These are phyloP conservation scores for Amphiprion ocellaris DNA, from an alignment of 2,113 vertebrate species.

Conservation along the genomic window DNA sequence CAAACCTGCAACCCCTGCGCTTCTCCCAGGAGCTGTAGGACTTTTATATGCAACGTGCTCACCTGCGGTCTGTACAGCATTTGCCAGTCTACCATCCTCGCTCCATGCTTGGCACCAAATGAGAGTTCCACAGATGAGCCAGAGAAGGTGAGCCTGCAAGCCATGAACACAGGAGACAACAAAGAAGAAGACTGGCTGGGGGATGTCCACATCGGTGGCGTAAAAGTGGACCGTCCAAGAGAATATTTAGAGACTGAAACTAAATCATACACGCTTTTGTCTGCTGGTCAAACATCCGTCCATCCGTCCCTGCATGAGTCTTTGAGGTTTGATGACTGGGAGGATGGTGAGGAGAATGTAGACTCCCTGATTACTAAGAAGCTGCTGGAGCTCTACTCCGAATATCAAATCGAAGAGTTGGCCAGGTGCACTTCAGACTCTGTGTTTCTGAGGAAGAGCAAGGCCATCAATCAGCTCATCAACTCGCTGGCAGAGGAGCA, in stretches of 20 bases:
- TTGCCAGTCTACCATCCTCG: constrained; percentile 69
- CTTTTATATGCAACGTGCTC: constrained; percentile 74
- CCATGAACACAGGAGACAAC: constrained; percentile 44
- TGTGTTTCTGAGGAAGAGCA: constrained; percentile 93
- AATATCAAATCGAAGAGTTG: constrained; percentile 96
- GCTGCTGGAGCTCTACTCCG: constrained; percentile 95
- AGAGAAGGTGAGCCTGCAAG: constrained; percentile 64
- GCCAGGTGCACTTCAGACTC: constrained; percentile 96
- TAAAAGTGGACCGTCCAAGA: constrained; percentile 69
- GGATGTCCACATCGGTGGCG: constrained; percentile 86
- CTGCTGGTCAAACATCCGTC: constrained; percentile 46
- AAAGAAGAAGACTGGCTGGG: constrained; percentile 85
- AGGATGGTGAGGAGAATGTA: constrained; percentile 89
- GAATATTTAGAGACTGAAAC: constrained; percentile 84
- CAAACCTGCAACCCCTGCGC: constrained; percentile 83
- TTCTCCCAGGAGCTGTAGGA: constrained; percentile 78
- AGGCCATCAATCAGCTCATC: constrained; percentile 95
- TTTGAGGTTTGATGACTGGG: constrained; percentile 83
- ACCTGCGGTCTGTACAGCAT: constrained; percentile 91
- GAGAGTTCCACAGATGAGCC: constrained; percentile 79
- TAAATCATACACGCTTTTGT: not conserved
- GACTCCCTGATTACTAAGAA: constrained; percentile 94
- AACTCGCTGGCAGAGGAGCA: constrained; percentile 85
- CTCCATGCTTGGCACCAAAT: constrained; percentile 71
- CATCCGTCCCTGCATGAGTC: constrained; percentile 82